A percentile compares a stretch with the other conserved stretches of the same genome.
Evolutionary conservation across 2,797 vertebrate genomes (phyloP).

Genomic region (Paramormyrops hopkinsi): DNA sequence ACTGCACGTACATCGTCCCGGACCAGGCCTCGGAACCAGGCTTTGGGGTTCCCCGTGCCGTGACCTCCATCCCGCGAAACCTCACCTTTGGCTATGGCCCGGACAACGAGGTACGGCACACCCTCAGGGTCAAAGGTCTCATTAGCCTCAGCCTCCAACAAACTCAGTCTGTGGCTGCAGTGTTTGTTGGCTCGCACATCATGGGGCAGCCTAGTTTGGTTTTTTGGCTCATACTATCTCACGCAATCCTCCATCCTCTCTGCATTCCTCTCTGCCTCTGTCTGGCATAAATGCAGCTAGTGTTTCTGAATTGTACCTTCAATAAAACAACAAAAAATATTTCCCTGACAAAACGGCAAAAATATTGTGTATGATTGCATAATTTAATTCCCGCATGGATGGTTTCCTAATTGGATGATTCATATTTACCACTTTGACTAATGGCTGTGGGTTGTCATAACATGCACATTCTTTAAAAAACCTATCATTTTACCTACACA

Average conservation of each 20-base stretch:
- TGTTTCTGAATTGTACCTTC: background rate
- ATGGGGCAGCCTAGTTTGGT: background rate
- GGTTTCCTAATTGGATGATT: background rate
- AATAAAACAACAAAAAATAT: background rate
- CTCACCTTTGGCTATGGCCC: constrained; percentile 55
- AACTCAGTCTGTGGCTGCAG: background rate
- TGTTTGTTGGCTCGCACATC: background rate
- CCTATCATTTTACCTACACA: background rate
- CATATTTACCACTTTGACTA: background rate
- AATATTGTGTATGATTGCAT: background rate
- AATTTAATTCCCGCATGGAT: background rate
- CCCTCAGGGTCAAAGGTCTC: constrained; percentile 18
- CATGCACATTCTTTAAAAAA: background rate
- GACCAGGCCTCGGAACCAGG: constrained; percentile 58
- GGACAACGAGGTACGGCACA: constrained; percentile 54
- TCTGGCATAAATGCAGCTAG: background rate
- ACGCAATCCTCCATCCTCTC: background rate
- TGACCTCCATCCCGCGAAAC: constrained; percentile 66
- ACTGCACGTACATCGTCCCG: constrained; percentile 65
- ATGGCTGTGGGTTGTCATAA: background rate
- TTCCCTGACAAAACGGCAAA: background rate
- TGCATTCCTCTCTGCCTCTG: background rate
- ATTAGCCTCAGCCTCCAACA: background rate
- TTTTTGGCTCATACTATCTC: background rate
- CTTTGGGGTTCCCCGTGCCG: constrained; percentile 54